Conservation (phyloP, 1,140 invertebrate species). For the Lepeophtheirus salmonis region DNA sequence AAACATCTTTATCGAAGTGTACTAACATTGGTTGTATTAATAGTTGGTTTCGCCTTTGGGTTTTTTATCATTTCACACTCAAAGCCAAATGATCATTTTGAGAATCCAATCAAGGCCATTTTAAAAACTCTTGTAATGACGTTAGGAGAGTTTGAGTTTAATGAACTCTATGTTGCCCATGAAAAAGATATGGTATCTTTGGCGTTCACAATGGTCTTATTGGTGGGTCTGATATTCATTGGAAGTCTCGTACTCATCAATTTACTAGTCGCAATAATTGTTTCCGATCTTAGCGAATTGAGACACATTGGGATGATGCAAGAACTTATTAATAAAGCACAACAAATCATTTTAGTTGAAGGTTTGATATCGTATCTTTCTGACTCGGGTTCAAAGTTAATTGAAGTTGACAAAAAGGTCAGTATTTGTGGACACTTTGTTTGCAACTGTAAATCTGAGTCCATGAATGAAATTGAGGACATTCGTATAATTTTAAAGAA, state of each 20-base stretch:
- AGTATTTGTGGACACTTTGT: not conserved
- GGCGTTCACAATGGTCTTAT: conserved; percentile 5
- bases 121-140: conserved; percentile 12
- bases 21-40: conserved; percentile 7
- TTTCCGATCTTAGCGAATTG: conserved; percentile 11
- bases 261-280: conserved; percentile 12
- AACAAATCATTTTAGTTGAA: conserved; percentile 6
- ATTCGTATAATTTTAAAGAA: not conserved
- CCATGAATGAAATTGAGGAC: not conserved
- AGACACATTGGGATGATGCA: not conserved
- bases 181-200: not conserved
- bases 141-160: conserved; percentile 17
- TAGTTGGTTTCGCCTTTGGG: conserved; percentile 15
- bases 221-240: conserved; percentile 8
- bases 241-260: conserved; percentile 14
- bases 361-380: not conserved
- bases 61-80: conserved; percentile 14
- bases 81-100: conserved; percentile 11
- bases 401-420: not conserved
- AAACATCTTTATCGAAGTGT: conserved; percentile 4
- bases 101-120: conserved; percentile 16
- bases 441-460: not conserved
- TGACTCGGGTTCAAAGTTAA: not conserved
- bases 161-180: conserved; percentile 6
- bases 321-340: conserved; percentile 12